A percentile compares a stretch with the other conserved stretches of the same genome.
phyloP scores from a whole-genome alignment of 2,797 vertebrate genomes.

The Halcyon badia region DNA sequence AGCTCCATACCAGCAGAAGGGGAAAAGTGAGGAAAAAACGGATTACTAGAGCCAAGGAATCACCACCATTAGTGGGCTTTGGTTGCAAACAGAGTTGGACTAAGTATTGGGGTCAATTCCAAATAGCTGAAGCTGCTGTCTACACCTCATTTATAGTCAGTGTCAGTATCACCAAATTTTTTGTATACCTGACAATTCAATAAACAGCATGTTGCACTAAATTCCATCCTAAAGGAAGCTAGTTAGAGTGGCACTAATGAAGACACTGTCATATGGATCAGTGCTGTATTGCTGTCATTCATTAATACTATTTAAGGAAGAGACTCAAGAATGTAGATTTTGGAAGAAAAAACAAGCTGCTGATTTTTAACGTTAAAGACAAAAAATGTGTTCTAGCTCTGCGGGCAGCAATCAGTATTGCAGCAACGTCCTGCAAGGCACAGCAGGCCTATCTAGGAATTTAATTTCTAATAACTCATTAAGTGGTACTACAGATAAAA shows the following conservation, averaged over 20 bases:
- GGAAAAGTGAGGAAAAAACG: not conserved
- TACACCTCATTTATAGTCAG: not conserved
- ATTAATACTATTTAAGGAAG: not conserved
- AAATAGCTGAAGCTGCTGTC: not conserved
- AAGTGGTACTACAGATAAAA: slow-evolving; percentile 39
- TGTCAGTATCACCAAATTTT: not conserved
- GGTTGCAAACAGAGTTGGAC: not conserved
- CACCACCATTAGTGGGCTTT: not conserved
- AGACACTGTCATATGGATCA: not conserved
- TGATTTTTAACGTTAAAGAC: not conserved
- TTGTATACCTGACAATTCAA: not conserved
- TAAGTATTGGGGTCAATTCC: not conserved
- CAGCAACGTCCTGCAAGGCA: not conserved
- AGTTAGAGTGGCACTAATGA: not conserved
- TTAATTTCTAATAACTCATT: slow-evolving; percentile 44
- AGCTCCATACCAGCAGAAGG: accelerated
- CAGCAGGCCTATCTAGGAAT: not conserved
- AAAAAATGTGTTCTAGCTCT: not conserved
- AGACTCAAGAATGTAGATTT: not conserved
- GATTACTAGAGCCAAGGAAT: not conserved
- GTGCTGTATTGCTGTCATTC: not conserved
- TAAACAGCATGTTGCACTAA: not conserved
- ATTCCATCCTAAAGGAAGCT: not conserved
- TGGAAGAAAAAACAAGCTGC: not conserved
- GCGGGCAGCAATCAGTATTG: not conserved